Evolutionary conservation across 2,113 vertebrate genomes (phyloP).

Genomic region (Lophura nycthemera): DNA sequence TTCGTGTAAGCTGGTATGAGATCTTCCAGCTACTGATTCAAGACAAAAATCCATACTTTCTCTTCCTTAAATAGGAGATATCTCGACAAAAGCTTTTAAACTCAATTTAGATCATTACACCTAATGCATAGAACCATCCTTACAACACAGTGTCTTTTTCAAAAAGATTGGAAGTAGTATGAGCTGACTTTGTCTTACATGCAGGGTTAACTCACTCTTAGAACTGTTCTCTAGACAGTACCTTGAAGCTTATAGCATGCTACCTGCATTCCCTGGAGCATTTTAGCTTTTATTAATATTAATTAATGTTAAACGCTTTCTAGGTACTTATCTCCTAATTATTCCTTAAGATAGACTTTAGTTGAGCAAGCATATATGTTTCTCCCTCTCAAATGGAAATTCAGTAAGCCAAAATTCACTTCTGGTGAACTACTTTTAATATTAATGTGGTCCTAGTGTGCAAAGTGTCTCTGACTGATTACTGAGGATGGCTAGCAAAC

Average conservation of each 20-base stretch:
- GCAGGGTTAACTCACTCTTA: neutral
- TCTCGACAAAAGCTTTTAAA: neutral
- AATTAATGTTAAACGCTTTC: neutral
- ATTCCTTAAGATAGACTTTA: neutral
- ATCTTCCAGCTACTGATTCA: neutral
- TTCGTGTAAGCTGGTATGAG: rapidly evolving
- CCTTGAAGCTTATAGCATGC: neutral
- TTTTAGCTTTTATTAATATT: neutral
- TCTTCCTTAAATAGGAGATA: neutral
- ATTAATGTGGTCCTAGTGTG: neutral
- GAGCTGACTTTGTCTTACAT: neutral
- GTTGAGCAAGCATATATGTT: neutral
- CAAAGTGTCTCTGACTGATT: neutral
- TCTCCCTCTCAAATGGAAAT: neutral
- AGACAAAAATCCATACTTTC: neutral
- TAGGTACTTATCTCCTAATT: neutral
- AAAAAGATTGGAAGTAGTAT: neutral
- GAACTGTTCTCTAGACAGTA: neutral
- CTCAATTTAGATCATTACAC: neutral
- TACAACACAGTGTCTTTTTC: neutral
- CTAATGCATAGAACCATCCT: neutral
- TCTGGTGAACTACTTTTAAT: neutral
- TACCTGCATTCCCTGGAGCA: neutral
- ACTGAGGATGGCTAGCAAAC: neutral
- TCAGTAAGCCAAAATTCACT: neutral